Conservation (phyloP, 2,113 vertebrate species). For the Syngnathus typhle region DNA sequence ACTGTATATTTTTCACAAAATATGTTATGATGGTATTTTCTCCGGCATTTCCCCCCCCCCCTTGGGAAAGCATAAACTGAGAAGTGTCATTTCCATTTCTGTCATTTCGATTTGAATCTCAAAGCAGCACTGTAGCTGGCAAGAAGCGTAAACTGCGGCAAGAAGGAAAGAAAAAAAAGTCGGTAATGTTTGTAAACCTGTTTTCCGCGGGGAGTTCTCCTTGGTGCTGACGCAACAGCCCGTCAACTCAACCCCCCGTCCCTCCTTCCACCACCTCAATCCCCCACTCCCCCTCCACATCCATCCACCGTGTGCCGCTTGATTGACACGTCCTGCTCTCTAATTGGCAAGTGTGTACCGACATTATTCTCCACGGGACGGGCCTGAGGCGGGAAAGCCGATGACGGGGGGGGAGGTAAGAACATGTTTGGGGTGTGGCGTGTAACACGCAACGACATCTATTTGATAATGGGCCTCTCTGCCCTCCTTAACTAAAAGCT, state of each 20-base stretch:
- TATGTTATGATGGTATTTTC: background rate
- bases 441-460: background rate
- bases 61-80: background rate
- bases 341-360: slow-evolving; percentile 63
- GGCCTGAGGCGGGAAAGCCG: slow-evolving; percentile 27
- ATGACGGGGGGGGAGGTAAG: background rate
- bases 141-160: background rate
- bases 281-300: slow-evolving; percentile 22
- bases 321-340: slow-evolving; percentile 62
- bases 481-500: background rate
- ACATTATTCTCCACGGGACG: slow-evolving; percentile 55
- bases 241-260: background rate
- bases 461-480: background rate
- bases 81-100: background rate
- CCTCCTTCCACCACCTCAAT: background rate
- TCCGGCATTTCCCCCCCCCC: background rate
- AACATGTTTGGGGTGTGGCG: background rate
- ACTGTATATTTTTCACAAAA: background rate
- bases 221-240: slow-evolving; percentile 49
- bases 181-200: slow-evolving; percentile 40
- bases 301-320: slow-evolving; percentile 41
- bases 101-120: background rate
- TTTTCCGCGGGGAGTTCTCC: slow-evolving; percentile 53
- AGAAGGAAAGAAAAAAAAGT: slow-evolving; percentile 4
- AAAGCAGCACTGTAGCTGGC: background rate